Percentiles rank a stretch among this genome's conserved stretches.
phyloP scores from a whole-genome alignment of 2,888 invertebrate genomes.

The Geotrupes spiniger region DNA sequence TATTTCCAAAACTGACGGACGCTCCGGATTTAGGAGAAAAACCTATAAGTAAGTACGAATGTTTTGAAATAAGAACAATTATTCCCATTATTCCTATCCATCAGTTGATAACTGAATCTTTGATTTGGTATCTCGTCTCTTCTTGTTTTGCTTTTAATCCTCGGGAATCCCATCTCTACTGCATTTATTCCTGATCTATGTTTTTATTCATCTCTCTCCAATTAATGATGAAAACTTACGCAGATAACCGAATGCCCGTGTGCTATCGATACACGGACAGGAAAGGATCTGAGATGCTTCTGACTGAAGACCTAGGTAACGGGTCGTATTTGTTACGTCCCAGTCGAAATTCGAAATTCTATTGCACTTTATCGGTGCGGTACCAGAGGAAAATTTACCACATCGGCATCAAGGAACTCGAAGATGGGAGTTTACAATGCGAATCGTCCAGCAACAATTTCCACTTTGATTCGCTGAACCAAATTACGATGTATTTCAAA shows the following conservation, averaged over 20 bases:
- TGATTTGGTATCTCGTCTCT: no score
- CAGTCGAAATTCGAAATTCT: slow-evolving; percentile 9
- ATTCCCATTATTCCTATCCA: no score
- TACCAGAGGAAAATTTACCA: slow-evolving; percentile 15
- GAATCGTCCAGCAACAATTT: slow-evolving; percentile 1
- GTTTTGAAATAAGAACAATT: no score
- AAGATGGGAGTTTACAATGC: slow-evolving; percentile 4
- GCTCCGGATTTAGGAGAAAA: no score
- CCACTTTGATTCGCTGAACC: slow-evolving; percentile 8
- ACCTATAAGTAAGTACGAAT: no score
- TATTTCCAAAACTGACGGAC: neutral
- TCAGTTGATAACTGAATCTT: no score
- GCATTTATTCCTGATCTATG: no score
- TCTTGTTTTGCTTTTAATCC: no score
- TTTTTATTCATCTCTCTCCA: neutral
- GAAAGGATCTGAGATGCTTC: slow-evolving; percentile 14
- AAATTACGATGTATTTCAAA: slow-evolving; percentile 9
- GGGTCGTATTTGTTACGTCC: slow-evolving; percentile 19
- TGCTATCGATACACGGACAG: slow-evolving; percentile 18
- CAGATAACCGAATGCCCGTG: neutral
- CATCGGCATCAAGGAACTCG: slow-evolving; percentile 10
- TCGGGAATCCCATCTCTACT: no score
- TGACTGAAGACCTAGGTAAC: slow-evolving; percentile 7
- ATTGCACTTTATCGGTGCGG: slow-evolving; percentile 15
- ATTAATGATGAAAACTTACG: no score